Evolutionary conservation across 2,888 invertebrate genomes (phyloP).

Genomic region (Anoncus sp.): DNA sequence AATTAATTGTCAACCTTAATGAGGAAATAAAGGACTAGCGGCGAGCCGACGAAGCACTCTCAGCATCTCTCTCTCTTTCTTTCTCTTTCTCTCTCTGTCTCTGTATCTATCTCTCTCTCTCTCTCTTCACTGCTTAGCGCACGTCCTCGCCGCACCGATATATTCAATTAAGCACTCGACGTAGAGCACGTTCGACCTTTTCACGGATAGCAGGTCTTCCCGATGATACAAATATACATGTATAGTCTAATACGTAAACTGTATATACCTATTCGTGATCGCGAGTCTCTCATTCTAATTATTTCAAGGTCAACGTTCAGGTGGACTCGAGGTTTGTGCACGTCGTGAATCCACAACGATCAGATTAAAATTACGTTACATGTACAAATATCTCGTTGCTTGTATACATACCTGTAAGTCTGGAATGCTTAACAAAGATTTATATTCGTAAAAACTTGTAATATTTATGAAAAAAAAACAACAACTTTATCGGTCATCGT

Average conservation of each 20-base stretch:
- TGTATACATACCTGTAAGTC: constrained; percentile 23
- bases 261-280: constrained; percentile 51
- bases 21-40: constrained; percentile 63
- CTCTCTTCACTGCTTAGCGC: constrained; percentile 7
- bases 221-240: constrained; percentile 21
- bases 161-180: constrained; percentile 63
- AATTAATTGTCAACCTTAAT: constrained; percentile 69
- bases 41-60: constrained; percentile 42
- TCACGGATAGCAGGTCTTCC: constrained; percentile 51
- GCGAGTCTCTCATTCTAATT: constrained; percentile 63
- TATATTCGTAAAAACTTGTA: constrained; percentile 9
- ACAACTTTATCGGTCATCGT: constrained; percentile 10
- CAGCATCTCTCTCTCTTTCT: background rate
- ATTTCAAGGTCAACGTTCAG: constrained; percentile 66
- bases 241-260: constrained; percentile 18
- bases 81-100: background rate
- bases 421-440: constrained; percentile 3
- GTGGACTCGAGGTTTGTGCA: constrained; percentile 42
- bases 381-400: constrained; percentile 42
- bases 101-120: too few relatives aligned
- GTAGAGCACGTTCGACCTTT: constrained; percentile 57
- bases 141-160: constrained; percentile 48
- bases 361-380: constrained; percentile 48
- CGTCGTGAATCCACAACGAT: constrained; percentile 47
- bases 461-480: constrained; percentile 18